Evolutionary conservation across 1,140 invertebrate species (phyloP).

Genomic region (Drosophila ohnishii): DNA sequence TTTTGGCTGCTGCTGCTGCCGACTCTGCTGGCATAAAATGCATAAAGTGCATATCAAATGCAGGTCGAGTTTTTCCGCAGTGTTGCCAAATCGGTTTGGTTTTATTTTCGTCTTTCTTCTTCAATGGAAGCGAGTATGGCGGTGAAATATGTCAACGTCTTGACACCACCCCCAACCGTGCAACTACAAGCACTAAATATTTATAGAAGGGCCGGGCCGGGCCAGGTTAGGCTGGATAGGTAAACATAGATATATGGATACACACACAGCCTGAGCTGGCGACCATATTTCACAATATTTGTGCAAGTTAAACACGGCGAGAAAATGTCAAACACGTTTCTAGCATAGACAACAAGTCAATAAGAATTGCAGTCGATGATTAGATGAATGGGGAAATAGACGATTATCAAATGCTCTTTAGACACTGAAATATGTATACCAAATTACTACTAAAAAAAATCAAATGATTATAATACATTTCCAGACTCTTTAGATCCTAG

Average conservation of each 20-base stretch:
- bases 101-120: slow-evolving; percentile 48
- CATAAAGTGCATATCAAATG: slow-evolving; percentile 61
- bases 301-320: slow-evolving; percentile 55
- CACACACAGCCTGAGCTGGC: slow-evolving; percentile 22
- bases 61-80: slow-evolving; percentile 70
- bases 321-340: slow-evolving; percentile 78
- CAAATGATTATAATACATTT: no score
- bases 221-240: slow-evolving; percentile 9
- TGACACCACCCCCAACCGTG: slow-evolving; percentile 23
- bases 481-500: neutral
- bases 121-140: slow-evolving; percentile 58
- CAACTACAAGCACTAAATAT: slow-evolving; percentile 35
- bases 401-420: slow-evolving; percentile 34
- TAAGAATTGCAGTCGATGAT: slow-evolving; percentile 49
- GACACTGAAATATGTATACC: neutral
- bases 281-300: slow-evolving; percentile 53
- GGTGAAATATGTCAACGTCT: slow-evolving; percentile 68
- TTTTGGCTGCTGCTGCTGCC: slow-evolving; percentile 25
- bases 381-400: slow-evolving; percentile 10
- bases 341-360: slow-evolving; percentile 63
- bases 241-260: slow-evolving; percentile 12
- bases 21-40: slow-evolving; percentile 36
- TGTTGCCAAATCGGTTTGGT: slow-evolving; percentile 69
- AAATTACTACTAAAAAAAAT: neutral
- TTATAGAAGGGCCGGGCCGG: slow-evolving; percentile 39